Percentiles rank a stretch among this genome's conserved stretches.
Conservation (phyloP, 1,140 invertebrate genomes). For the Anastatus disparis region DNA sequence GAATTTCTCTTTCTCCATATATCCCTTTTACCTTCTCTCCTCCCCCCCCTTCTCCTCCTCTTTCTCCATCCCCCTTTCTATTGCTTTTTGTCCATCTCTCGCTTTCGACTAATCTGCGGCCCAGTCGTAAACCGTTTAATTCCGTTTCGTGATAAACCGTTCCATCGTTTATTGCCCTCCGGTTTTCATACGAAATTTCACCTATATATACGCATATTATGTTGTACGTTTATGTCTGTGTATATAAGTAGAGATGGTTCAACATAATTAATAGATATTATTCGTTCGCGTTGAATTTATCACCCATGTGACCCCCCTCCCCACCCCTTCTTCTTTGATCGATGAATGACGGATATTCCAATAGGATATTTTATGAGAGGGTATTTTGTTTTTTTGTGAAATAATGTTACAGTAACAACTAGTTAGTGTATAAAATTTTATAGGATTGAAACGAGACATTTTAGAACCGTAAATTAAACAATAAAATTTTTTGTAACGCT, state of each 20-base stretch:
- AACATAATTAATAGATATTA: conserved; percentile 66
- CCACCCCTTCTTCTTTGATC: no score
- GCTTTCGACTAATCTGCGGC: conserved; percentile 63
- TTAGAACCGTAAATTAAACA: no score
- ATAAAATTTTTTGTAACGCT: no score
- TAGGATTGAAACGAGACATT: no score
- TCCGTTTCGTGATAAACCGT: conserved; percentile 66
- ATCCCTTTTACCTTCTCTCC: no score
- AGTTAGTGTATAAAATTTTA: no score
- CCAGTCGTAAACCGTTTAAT: conserved; percentile 67
- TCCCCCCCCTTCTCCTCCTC: not conserved
- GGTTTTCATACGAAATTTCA: conserved; percentile 20
- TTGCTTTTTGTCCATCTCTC: conserved; percentile 59
- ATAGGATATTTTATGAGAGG: no score
- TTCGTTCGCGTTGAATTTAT: conserved; percentile 56
- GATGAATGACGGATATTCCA: conserved; percentile 39
- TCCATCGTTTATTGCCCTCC: conserved; percentile 55
- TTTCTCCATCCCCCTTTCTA: conserved; percentile 30
- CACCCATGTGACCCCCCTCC: conserved; percentile 42
- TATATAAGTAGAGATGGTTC: no score
- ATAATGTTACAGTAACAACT: no score
- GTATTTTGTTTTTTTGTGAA: no score
- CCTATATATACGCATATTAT: conserved; percentile 7
- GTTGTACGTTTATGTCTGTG: no score
- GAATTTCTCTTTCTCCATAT: not conserved